Evolutionary conservation across 92 coral and sea anemone species (phyloP).

Genomic region (Heteractis magnifica): DNA sequence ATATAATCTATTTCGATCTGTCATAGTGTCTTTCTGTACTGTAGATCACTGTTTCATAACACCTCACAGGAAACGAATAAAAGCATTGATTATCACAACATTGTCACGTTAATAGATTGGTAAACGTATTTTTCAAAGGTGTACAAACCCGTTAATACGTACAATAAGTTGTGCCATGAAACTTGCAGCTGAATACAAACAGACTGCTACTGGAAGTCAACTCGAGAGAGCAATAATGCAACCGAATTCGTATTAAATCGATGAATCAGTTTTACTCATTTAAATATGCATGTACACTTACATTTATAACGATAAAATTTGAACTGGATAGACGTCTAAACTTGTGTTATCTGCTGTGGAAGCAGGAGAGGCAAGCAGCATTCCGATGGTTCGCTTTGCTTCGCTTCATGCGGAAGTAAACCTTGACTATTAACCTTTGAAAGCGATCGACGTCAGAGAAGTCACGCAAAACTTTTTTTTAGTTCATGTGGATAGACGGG

Average conservation of each 20-base stretch:
- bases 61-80: neutral
- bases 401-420: constrained; percentile 40
- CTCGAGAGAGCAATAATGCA: too few relatives aligned
- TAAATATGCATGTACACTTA: neutral
- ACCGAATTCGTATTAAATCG: too few relatives aligned
- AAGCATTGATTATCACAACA: neutral
- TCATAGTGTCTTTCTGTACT: neutral
- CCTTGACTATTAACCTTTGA: neutral
- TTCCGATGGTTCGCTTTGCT: constrained; percentile 1
- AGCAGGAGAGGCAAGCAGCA: neutral
- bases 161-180: too few relatives aligned
- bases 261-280: neutral
- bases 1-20: neutral
- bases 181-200: too few relatives aligned
- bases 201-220: too few relatives aligned
- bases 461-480: constrained; percentile 16
- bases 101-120: neutral
- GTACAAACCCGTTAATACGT: too few relatives aligned
- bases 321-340: too few relatives aligned
- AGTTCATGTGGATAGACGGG: neutral
- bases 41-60: neutral
- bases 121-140: neutral
- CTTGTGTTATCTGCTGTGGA: neutral
- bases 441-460: constrained; percentile 19
- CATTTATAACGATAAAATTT: neutral